A percentile compares a stretch with the other conserved stretches of the same genome.
These are phyloP conservation scores for Vombatus ursinus DNA, from an alignment of 2,113 vertebrate genomes.

Conservation along the genomic window DNA sequence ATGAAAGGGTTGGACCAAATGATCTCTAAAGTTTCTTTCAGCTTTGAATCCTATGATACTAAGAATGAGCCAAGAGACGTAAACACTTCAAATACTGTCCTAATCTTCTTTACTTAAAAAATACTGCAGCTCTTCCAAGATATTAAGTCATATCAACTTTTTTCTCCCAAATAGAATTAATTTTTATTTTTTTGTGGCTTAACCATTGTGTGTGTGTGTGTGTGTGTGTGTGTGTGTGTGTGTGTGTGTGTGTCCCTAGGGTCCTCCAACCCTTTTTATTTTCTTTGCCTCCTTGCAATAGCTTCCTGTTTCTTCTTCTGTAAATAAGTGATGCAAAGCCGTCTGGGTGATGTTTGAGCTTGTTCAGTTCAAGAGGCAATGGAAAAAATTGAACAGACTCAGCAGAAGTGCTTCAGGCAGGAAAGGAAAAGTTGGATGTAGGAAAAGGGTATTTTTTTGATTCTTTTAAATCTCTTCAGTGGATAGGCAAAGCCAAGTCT, in stretches of 20 bases:
- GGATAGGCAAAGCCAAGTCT: slow-evolving; percentile 17
- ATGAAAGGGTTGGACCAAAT: background rate
- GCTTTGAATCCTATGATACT: background rate
- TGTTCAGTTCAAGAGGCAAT: slow-evolving; percentile 47
- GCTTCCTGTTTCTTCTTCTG: slow-evolving; percentile 33
- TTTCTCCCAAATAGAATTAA: slow-evolving; percentile 30
- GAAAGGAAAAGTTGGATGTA: slow-evolving; percentile 56
- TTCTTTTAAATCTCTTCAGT: slow-evolving; percentile 52
- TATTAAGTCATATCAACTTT: background rate
- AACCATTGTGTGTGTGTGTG: background rate
- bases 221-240: background rate
- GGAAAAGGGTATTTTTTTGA: slow-evolving; percentile 52
- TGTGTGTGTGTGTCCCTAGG: background rate
- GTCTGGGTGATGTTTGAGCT: background rate
- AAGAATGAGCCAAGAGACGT: background rate
- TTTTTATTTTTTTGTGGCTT: slow-evolving; percentile 5
- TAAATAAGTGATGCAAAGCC: slow-evolving; percentile 40
- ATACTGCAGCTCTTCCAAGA: background rate
- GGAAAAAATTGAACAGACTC: slow-evolving; percentile 43
- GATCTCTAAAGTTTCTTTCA: background rate
- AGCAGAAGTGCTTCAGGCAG: slow-evolving; percentile 46
- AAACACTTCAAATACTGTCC: slow-evolving; percentile 20
- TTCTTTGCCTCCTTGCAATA: slow-evolving; percentile 29
- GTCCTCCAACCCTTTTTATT: slow-evolving; percentile 12
- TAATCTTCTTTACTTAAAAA: slow-evolving; percentile 17